phyloP scores from a whole-genome alignment of 2,113 vertebrate species.

The Gorsachius goisagi region DNA sequence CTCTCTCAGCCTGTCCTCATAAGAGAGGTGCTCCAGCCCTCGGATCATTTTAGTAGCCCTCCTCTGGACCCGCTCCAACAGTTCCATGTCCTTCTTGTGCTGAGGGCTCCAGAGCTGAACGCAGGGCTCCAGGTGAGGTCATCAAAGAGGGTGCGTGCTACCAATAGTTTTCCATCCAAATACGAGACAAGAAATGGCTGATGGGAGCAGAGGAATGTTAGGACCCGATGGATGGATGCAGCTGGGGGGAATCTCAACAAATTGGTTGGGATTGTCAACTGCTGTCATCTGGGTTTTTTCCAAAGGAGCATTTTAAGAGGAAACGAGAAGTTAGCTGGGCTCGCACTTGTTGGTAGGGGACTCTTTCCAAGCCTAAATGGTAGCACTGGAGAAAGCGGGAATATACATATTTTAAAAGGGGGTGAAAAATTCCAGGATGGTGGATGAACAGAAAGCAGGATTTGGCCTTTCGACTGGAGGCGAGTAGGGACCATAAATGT shows the following conservation, averaged over 20 bases:
- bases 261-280: background rate
- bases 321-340: background rate
- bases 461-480: background rate
- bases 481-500: background rate
- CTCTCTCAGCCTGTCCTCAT: no score
- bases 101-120: no score
- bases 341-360: accelerated
- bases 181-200: background rate
- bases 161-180: background rate
- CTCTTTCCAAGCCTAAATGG: background rate
- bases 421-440: background rate
- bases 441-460: background rate
- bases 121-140: no score
- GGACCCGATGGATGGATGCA: background rate
- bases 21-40: no score
- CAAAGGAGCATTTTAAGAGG: background rate
- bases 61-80: no score
- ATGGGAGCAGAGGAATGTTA: background rate
- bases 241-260: background rate
- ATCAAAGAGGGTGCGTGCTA: background rate
- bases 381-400: background rate
- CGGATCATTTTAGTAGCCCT: no score
- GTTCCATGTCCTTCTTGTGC: no score
- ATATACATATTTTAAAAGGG: background rate
- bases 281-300: background rate